Evolutionary conservation across 2,888 invertebrate species (phyloP).

Genomic region (Eretmocerus hayati): DNA sequence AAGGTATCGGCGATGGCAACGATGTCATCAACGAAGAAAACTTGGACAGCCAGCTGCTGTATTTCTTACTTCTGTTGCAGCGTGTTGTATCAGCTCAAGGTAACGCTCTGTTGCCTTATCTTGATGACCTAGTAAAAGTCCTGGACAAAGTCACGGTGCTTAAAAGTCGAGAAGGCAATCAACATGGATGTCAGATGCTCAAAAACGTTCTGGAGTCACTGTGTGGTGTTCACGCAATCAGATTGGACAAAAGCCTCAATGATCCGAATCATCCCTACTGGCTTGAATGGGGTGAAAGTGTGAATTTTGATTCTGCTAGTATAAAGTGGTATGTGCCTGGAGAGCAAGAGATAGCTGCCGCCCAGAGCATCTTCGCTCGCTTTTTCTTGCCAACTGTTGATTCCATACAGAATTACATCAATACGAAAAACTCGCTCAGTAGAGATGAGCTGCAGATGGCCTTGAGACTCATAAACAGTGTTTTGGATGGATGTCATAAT

Average conservation of each 20-base stretch:
- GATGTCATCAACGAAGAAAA: constrained; percentile 67
- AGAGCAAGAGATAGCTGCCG: constrained; percentile 60
- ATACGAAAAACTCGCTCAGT: constrained; percentile 3
- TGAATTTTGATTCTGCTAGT: constrained; percentile 57
- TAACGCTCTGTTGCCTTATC: constrained; percentile 57
- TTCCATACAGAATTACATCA: constrained; percentile 52
- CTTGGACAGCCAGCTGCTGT: constrained; percentile 69
- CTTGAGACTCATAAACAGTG: constrained; percentile 60
- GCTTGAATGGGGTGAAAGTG: constrained; percentile 74
- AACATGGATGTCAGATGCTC: constrained; percentile 52
- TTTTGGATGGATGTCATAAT: constrained; percentile 56
- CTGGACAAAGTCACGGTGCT: constrained; percentile 64
- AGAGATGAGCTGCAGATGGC: constrained; percentile 63
- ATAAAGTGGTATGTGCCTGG: constrained; percentile 75
- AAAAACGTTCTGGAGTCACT: constrained; percentile 55
- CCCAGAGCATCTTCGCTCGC: constrained; percentile 58
- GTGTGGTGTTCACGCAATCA: constrained; percentile 53
- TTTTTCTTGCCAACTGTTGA: constrained; percentile 61
- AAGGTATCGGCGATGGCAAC: constrained; percentile 52
- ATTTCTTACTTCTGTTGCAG: constrained; percentile 62
- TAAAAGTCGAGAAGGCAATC: constrained; percentile 59
- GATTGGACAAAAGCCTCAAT: constrained; percentile 56
- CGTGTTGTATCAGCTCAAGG: constrained; percentile 64
- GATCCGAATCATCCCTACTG: constrained; percentile 64
- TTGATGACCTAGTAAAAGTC: constrained; percentile 58